These are phyloP conservation scores for Thymelicus acteon DNA, from an alignment of 2,888 invertebrate species.

Conservation along the genomic window DNA sequence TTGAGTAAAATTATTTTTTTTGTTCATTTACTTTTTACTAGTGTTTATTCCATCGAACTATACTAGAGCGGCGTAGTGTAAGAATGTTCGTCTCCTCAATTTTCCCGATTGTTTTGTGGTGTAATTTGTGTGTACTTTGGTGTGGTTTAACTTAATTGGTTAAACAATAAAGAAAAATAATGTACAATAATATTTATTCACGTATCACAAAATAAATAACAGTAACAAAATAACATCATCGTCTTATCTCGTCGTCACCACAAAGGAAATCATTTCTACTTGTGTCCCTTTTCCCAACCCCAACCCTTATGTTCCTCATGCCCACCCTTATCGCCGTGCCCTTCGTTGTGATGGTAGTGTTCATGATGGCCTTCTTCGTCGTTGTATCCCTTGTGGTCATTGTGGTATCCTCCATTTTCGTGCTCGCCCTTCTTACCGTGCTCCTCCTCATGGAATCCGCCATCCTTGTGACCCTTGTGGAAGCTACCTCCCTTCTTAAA, in stretches of 20 bases:
- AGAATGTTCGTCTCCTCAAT: no score
- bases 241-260: conserved; percentile 6
- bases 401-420: conserved; percentile 91
- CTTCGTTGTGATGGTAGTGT: conserved; percentile 88
- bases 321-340: conserved; percentile 91
- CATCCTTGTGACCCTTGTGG: conserved; percentile 91
- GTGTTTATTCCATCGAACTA: no score
- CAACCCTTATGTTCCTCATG: conserved; percentile 91
- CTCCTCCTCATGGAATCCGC: conserved; percentile 90
- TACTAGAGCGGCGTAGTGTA: no score
- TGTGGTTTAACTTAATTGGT: background rate
- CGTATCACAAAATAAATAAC: conserved; percentile 47
- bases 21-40: no score
- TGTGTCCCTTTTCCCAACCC: conserved; percentile 85
- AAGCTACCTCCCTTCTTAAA: conserved; percentile 92
- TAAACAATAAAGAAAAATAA: conserved; percentile 19
- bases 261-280: conserved; percentile 48
- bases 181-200: conserved; percentile 30
- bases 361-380: conserved; percentile 90
- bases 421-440: conserved; percentile 91
- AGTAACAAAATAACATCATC: conserved; percentile 42
- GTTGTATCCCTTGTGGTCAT: conserved; percentile 91
- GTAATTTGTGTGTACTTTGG: no score
- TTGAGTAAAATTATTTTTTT: no score
- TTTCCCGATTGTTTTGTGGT: no score